Conservation (phyloP, 2,113 vertebrate genomes). For the Sphyrna mokarran region DNA sequence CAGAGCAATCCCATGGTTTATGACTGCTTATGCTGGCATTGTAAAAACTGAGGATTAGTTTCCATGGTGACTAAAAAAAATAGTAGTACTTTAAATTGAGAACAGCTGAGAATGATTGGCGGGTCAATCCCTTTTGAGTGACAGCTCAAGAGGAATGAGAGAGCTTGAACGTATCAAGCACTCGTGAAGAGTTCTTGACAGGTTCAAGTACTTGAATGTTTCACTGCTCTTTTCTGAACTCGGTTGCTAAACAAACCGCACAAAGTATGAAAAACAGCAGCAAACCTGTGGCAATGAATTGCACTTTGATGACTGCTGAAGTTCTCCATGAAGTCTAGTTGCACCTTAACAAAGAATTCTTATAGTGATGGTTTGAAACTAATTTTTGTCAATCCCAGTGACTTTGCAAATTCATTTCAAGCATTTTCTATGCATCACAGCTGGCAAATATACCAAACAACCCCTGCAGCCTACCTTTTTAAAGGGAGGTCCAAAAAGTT, state of each 20-base stretch:
- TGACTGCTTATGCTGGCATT: conserved; percentile 34
- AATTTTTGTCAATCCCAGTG: background rate
- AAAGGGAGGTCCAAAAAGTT: background rate
- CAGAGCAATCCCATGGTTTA: conserved; percentile 37
- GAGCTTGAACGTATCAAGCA: conserved; percentile 38
- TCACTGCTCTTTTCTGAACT: conserved; percentile 26
- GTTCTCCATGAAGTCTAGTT: background rate
- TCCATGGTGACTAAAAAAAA: conserved; percentile 43
- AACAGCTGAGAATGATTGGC: conserved; percentile 42
- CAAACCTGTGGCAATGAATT: background rate
- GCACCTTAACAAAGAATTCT: conserved; percentile 11
- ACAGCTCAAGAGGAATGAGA: conserved; percentile 41
- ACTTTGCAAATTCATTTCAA: background rate
- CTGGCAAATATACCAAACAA: background rate
- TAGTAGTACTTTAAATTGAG: conserved; percentile 13
- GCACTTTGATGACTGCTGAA: background rate
- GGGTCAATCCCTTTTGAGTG: conserved; percentile 45
- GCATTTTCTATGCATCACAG: background rate
- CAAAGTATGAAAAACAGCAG: conserved; percentile 15
- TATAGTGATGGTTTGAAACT: background rate
- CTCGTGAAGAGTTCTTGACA: conserved; percentile 36
- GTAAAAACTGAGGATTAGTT: conserved; percentile 42
- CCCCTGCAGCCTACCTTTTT: background rate
- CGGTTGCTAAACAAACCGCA: background rate
- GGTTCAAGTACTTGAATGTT: background rate